Evolutionary conservation across 2,888 invertebrate genomes (phyloP), one percentile per base, ranked within the genome.

Genomic region (Thecophora atra): DNA sequence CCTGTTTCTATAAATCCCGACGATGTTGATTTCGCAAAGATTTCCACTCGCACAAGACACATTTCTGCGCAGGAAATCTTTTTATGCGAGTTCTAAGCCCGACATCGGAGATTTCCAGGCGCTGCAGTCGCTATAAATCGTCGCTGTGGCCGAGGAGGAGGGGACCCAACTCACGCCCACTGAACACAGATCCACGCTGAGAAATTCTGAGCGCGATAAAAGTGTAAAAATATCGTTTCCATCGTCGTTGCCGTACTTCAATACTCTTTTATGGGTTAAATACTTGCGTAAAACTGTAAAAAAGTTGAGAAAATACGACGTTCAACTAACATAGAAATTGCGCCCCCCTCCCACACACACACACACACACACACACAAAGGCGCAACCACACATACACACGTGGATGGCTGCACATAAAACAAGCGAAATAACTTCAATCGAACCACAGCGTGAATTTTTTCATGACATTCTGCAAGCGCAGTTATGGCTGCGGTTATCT

Each of bases 261-360:
- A 52, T 67, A 64, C 64, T 24, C n/a, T 73, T 73, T 70, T 66
- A 70, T 73, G 54, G 65, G 19, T 73, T 68, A 70, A 73, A 71
- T 68, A 73, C 71, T 71, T 68, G 54, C 21, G n/a, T n/a, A 37
- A 71, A 52, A 47, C 15, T 47, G 19, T 62, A 21, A 68, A 68
- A 65, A 19, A 26, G 58, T 30, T 51, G 37, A 37, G 30, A 44
- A 62, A 72, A 70, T 64, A 51, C 26, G 37, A 60, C 47, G 47
- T 19, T 19, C 30, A 63, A 30, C 19, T 24, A 47, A 56, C 17
- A 47, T 37, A 69, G 30, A 63, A 70, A 64, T 37, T 54, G 8
- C 26, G 17, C 15, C 19, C 37, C 42, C 66, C 51, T n/a, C 67
- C 4, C 24, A 6, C 21, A 68, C 15, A 42, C 19, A 47, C 42